phyloP scores from a whole-genome alignment of 2,113 vertebrate species.

The Malurus elegans region DNA sequence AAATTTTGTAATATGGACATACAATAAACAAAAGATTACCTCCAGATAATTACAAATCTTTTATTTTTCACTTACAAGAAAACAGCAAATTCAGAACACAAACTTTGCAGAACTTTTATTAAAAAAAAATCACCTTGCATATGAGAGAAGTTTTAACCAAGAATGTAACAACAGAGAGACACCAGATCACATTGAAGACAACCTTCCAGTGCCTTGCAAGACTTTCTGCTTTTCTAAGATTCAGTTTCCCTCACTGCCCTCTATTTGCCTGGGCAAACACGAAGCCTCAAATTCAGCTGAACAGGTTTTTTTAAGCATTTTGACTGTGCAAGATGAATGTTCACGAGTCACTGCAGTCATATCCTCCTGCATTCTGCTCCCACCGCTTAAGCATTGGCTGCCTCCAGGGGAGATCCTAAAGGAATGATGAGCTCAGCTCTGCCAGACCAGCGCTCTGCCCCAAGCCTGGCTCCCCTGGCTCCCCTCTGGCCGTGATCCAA shows the following conservation, averaged over 20 bases:
- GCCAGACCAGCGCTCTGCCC: fast-evolving
- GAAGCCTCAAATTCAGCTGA: slow-evolving; percentile 5
- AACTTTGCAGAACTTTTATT: neutral
- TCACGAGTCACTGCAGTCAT: neutral
- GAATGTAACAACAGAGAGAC: neutral
- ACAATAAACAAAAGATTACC: neutral
- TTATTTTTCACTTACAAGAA: neutral
- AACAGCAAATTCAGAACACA: neutral
- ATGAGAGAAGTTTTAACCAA: neutral
- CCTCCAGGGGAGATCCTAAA: neutral
- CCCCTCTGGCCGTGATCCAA: neutral
- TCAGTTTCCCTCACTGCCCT: neutral
- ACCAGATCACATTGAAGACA: neutral
- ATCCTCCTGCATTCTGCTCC: neutral
- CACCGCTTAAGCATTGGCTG: neutral
- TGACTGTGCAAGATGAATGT: neutral
- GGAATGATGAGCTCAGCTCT: neutral
- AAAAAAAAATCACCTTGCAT: neutral
- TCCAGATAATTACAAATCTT: neutral
- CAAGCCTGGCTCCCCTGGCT: neutral
- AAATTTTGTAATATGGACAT: neutral
- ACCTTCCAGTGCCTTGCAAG: neutral
- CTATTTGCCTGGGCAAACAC: neutral
- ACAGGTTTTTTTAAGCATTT: neutral
- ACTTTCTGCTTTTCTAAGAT: neutral